Percentiles rank a stretch among this genome's conserved stretches.
These are phyloP conservation scores for Hydrolagus affinis DNA, from an alignment of 2,113 vertebrate genomes.

Conservation along the genomic window DNA sequence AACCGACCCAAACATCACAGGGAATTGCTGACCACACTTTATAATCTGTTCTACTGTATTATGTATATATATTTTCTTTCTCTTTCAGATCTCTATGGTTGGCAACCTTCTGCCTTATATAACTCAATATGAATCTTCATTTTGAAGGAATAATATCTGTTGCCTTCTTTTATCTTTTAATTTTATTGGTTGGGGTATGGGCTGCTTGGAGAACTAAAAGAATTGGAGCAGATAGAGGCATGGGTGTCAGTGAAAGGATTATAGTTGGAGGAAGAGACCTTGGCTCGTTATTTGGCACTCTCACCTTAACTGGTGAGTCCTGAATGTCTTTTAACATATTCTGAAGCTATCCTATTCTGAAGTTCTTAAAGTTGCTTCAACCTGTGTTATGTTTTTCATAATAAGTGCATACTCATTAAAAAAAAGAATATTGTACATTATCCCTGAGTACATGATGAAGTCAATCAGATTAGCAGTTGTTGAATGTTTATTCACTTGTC, in stretches of 20 bases:
- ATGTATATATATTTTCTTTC: background rate
- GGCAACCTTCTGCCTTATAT: background rate
- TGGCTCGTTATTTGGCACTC: slow-evolving; percentile 85
- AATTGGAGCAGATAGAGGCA: slow-evolving; percentile 52
- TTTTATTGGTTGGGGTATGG: slow-evolving; percentile 90
- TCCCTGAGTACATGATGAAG: too few species aligned
- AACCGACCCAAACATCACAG: too few species aligned
- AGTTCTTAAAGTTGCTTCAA: too few species aligned
- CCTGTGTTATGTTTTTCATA: too few species aligned
- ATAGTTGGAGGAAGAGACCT: slow-evolving; percentile 95
- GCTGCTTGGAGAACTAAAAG: slow-evolving; percentile 96
- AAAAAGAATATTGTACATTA: too few species aligned
- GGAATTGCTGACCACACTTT: too few species aligned
- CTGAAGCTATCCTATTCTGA: too few species aligned
- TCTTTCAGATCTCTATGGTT: background rate
- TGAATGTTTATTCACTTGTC: too few species aligned
- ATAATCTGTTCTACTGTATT: too few species aligned
- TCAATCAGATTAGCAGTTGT: too few species aligned
- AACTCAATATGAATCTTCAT: slow-evolving; percentile 69
- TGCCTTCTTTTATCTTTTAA: slow-evolving; percentile 81
- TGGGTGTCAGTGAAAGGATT: slow-evolving; percentile 77
- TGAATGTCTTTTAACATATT: too few species aligned
- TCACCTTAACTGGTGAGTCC: slow-evolving; percentile 91
- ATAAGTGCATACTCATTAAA: too few species aligned
- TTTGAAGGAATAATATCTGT: slow-evolving; percentile 85